These are phyloP conservation scores for Polypedilum pembai DNA, from an alignment of 1,140 invertebrate genomes.

Conservation along the genomic window DNA sequence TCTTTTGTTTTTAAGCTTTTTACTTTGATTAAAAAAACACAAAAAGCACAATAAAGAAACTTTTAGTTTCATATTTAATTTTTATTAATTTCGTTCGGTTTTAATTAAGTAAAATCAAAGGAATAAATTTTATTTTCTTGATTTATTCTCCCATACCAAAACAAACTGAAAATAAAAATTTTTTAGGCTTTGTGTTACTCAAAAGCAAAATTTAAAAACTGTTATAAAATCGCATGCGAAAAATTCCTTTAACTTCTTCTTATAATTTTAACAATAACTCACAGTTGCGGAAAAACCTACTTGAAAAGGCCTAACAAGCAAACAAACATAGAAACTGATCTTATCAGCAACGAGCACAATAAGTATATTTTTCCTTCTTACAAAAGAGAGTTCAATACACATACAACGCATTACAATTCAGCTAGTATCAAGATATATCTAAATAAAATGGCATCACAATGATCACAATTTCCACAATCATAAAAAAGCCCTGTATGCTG, in stretches of 20 bases:
- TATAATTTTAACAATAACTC: background rate
- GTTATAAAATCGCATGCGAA: too few species aligned
- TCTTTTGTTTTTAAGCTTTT: too few species aligned
- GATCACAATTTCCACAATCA: conserved; percentile 25
- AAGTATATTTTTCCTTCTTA: background rate
- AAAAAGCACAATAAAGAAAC: too few species aligned
- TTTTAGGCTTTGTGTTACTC: too few species aligned
- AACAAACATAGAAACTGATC: background rate
- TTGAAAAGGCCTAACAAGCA: conserved; percentile 1
- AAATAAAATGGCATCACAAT: conserved; percentile 24
- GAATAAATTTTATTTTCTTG: too few species aligned
- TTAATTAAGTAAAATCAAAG: background rate
- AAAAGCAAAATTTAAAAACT: too few species aligned
- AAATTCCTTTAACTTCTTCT: too few species aligned
- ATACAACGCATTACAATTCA: background rate
- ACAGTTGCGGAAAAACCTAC: background rate
- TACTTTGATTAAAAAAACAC: too few species aligned
- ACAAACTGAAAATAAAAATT: too few species aligned
- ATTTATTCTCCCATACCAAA: too few species aligned
- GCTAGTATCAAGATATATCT: conserved; percentile 15
- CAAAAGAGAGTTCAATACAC: background rate
- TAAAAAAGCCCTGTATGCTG: background rate
- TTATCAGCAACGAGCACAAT: background rate
- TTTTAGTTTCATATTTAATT: too few species aligned
- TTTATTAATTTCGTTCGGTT: too few species aligned